These are phyloP conservation scores for Atopsyche davidsoni DNA, from an alignment of 1,140 invertebrate species.

Conservation along the genomic window DNA sequence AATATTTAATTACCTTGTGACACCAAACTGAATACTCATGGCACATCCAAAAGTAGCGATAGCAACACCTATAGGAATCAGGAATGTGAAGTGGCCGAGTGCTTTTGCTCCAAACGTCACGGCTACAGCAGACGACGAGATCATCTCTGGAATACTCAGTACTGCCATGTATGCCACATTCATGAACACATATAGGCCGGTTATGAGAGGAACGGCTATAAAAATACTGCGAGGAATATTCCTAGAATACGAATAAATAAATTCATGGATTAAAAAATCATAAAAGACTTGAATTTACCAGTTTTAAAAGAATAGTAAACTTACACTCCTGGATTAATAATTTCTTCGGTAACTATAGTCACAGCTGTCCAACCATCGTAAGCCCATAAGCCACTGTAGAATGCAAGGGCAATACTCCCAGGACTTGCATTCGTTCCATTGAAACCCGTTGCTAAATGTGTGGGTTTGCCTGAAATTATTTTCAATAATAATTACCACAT, in stretches of 20 bases:
- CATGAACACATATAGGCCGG: constrained; percentile 81
- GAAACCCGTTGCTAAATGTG: constrained; percentile 69
- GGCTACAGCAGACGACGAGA: constrained; percentile 76
- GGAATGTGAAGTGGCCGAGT: constrained; percentile 52
- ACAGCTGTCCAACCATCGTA: constrained; percentile 94
- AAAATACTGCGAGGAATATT: constrained; percentile 79
- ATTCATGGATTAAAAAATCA: no score
- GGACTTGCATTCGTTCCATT: constrained; percentile 63
- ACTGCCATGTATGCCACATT: constrained; percentile 92
- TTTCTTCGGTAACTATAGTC: constrained; percentile 87
- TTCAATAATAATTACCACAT: background rate
- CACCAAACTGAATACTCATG: constrained; percentile 68
- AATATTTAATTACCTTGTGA: constrained; percentile 59
- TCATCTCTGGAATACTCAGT: constrained; percentile 72
- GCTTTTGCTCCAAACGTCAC: constrained; percentile 65
- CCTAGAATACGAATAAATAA: constrained; percentile 38
- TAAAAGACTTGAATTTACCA: background rate
- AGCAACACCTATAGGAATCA: constrained; percentile 68
- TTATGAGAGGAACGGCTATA: constrained; percentile 86
- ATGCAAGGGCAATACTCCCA: constrained; percentile 77
- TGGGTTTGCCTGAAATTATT: constrained; percentile 50
- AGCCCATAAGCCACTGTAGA: constrained; percentile 92
- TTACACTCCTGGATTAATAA: constrained; percentile 79
- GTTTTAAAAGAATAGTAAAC: constrained; percentile 31
- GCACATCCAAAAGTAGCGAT: constrained; percentile 71